Base-by-base conservation (phyloP, 2,888 invertebrate species). In the Chrysina gloriosa region DNA sequence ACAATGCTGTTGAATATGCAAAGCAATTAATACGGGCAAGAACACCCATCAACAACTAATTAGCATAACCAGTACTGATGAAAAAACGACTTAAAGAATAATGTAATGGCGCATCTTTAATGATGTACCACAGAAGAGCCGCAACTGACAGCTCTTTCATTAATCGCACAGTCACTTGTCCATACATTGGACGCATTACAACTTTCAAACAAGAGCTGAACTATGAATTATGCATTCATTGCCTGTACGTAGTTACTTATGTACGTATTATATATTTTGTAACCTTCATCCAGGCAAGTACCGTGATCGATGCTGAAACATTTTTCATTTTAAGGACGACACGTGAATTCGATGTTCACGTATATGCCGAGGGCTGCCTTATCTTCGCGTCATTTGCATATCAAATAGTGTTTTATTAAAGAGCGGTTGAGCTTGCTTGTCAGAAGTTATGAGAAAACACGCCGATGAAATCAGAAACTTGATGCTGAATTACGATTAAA, bases 281-380 rank as follows among this genome's bases (percentile, higher is more conserved):
- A 50, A 29, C 50, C 50, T 50, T 50, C 50, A 29, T 5, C 27
- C 29, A 14, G 50, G 11, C 7, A 29, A 19, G 23, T 16, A 50
- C 29, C n/a, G 21, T 16, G 50, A 50, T 50, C 50, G 27, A 29
- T 50, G 29, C 16, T 50, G 27, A 11, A 50, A 21, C 50, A 50
- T 50, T 50, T 31, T 50, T 50, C 50, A 50, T 50, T 16, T 50
- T 50, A 50, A 50, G 50, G 50, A 27, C 50, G 50, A 50, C 50
- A 29, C 16, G 16, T 27, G 50, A 50, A 50, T 50, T 50, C 11
- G 50, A 50, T 29, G 25, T 27, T 27, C 5, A 27, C 50, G 16
- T 21, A 50, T 29, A 23, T 50, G 29, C 27, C 6, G n/a, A 29
- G 11, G 16, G 14, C 14, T 27, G 50, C 16, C 16, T 50, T 29